Conservation (phyloP, 2,113 vertebrate species). For the Nansenia antarctica region DNA sequence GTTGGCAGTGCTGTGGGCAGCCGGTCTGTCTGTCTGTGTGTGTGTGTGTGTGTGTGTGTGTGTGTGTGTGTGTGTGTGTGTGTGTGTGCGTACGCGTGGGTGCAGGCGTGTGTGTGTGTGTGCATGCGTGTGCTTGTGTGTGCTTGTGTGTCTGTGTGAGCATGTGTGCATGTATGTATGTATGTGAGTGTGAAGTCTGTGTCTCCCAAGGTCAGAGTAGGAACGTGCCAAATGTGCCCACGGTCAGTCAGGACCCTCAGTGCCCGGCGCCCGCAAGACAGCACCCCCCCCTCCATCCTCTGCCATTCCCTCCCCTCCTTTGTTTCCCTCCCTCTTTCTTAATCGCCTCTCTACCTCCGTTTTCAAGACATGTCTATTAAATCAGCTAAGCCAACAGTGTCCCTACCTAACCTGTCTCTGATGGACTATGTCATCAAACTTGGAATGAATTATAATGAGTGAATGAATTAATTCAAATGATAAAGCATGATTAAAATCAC, state of each 20-base stretch:
- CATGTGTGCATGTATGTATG: not conserved
- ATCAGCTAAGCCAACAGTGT: not conserved
- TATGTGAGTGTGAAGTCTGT: conserved; percentile 8
- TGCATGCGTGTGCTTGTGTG: not conserved
- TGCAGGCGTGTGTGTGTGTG: conserved; percentile 2
- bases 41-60: not conserved
- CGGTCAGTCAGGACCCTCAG: not conserved
- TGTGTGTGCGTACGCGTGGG: not conserved
- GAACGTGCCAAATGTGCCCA: not conserved
- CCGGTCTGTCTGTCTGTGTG: not conserved
- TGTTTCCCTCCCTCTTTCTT: not conserved
- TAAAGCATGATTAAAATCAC: too few species aligned
- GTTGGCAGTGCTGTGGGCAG: conserved; percentile 20
- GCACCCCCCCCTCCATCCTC: not conserved
- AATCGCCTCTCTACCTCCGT: not conserved
- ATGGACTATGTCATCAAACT: too few species aligned
- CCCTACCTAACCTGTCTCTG: not conserved
- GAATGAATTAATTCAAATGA: too few species aligned
- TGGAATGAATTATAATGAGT: too few species aligned
- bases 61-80: not conserved
- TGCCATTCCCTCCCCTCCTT: not conserved
- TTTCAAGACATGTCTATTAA: not conserved
- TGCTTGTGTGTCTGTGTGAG: not conserved
- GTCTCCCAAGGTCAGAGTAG: conserved; percentile 36
- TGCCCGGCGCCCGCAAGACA: not conserved